Base-by-base conservation (phyloP, 2,888 invertebrate species). In the Caenorhabditis becei region DNA sequence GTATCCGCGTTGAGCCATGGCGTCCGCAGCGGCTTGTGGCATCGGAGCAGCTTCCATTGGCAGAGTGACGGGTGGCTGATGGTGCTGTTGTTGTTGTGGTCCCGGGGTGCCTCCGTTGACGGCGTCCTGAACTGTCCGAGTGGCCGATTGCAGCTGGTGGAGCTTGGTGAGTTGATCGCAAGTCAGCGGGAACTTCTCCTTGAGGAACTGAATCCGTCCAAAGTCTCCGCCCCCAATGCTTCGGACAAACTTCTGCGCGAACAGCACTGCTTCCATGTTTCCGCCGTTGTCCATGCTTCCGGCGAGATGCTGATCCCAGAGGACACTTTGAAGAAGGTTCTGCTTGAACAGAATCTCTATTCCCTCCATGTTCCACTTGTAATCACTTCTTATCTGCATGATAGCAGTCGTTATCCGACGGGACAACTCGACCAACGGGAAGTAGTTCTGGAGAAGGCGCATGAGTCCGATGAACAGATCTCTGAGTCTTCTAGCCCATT, bases 331-430 rank as follows among this genome's bases (percentile, higher is more conserved):
- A 35, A 97, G 94, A 58, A 97, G 93, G 23, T 75, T 72, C 75
- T 95, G 95, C 58, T 94, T 94, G 80, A 95, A 94, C 79, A 98
- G 95, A 24, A 98, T 74, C 91, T 97, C 97, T 1, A 97, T 94
- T 0, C 96, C 96, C 87, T 97, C 97, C 62, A 88, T 70, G 63
- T 89, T 89, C 85, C 83, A 89, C 28, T 89, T 86, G 79, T 83
- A 86, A 16, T 87, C 86, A 18, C 80, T 69, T n/a, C 85, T 80
- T 14, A 84, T 82, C 47, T 75, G 79, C 77, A 87, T 75, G 7
- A 87, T 72, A 11, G 84, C 80, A 11, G 66, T 54, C 5, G 88
- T 88, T 14, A 87, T 77, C 23, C 80, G 75, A 23, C 83, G 51
- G 11, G 82, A 62, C 20, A 86, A 58, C 20, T 86, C 86, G 10